A percentile compares a stretch with the other conserved stretches of the same genome.
These are phyloP conservation scores for Probaryconus sp. DNA, from an alignment of 1,140 invertebrate genomes.

Conservation along the genomic window DNA sequence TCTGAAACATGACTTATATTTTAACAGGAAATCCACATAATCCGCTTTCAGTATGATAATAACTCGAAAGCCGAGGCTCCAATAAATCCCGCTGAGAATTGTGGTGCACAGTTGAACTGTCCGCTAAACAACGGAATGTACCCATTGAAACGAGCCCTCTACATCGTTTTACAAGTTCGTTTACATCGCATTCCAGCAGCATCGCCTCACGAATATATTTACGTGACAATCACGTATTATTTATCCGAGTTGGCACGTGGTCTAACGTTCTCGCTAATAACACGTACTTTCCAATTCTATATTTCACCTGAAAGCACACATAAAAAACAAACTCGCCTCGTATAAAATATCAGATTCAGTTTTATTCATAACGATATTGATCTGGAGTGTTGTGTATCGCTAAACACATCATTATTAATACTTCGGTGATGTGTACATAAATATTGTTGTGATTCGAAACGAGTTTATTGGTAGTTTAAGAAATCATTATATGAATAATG, in stretches of 20 bases:
- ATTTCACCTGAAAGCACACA: slow-evolving; percentile 25
- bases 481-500: too few species aligned
- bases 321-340: slow-evolving; percentile 1
- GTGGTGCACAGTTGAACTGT: slow-evolving; percentile 1
- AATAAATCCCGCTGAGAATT: slow-evolving; percentile 21
- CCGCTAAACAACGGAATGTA: slow-evolving; percentile 31
- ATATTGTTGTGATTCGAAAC: too few species aligned
- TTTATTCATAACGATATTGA: too few species aligned
- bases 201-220: slow-evolving; percentile 43
- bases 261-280: slow-evolving; percentile 35
- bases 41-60: not conserved
- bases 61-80: not conserved
- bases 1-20: too few species aligned
- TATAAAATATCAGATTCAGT: not conserved
- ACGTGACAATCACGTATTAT: slow-evolving; percentile 54
- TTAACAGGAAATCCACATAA: not conserved
- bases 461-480: too few species aligned
- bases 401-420: too few species aligned
- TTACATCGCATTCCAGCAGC: slow-evolving; percentile 45
- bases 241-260: slow-evolving; percentile 51
- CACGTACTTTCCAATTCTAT: slow-evolving; percentile 52
- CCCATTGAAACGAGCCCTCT: slow-evolving; percentile 16
- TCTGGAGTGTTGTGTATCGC: too few species aligned
- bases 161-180: slow-evolving; percentile 45
- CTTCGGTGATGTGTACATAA: too few species aligned